These are phyloP conservation scores for Glareola pratincola DNA, from an alignment of 2,113 vertebrate species.

Conservation along the genomic window DNA sequence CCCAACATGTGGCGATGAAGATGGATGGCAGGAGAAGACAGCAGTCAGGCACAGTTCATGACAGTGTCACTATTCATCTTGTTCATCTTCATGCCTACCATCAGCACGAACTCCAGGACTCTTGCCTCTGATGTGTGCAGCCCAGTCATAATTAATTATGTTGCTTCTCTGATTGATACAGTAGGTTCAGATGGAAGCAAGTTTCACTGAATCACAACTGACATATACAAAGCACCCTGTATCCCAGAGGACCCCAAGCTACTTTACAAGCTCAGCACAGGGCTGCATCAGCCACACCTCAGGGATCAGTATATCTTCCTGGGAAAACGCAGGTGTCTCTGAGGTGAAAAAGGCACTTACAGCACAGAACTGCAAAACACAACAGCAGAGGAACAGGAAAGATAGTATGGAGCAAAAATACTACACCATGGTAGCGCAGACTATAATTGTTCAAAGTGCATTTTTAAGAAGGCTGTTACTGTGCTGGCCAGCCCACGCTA, in stretches of 20 bases:
- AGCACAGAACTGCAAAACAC: neutral
- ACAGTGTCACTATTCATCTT: slow-evolving; percentile 23
- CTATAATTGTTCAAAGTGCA: neutral
- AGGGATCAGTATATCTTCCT: neutral
- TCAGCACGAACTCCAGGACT: neutral
- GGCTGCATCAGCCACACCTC: neutral
- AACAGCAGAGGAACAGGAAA: neutral
- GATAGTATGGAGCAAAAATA: neutral
- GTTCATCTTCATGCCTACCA: neutral
- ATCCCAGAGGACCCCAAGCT: neutral
- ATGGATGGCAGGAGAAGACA: slow-evolving; percentile 16
- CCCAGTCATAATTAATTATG: slow-evolving; percentile 31
- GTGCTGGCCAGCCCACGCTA: neutral
- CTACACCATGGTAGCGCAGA: neutral
- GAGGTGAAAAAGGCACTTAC: neutral
- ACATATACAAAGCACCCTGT: slow-evolving; percentile 12
- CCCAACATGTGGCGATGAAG: neutral
- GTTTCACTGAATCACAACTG: slow-evolving; percentile 13
- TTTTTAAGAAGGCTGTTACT: neutral
- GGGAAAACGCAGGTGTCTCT: neutral
- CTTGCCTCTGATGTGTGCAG: neutral
- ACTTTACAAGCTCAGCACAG: neutral
- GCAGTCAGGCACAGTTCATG: slow-evolving; percentile 16
- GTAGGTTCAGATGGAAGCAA: neutral
- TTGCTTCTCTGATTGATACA: slow-evolving; percentile 14